Evolutionary conservation across 1,140 invertebrate genomes (phyloP).

Genomic region (Drosophila saltans): DNA sequence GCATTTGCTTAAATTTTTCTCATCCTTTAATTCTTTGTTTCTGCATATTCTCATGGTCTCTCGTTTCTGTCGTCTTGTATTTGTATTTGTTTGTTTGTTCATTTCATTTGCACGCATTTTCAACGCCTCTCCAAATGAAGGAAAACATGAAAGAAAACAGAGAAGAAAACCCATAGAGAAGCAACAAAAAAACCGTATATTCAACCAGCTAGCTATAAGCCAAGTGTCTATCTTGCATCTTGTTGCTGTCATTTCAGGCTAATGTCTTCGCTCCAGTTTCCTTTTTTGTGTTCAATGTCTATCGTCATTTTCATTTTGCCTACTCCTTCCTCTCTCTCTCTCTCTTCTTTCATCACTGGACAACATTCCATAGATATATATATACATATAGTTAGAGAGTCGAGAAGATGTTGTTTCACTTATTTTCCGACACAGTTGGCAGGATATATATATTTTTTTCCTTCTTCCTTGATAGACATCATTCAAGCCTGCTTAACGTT

Average conservation of each 20-base stretch:
- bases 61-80: conserved; percentile 56
- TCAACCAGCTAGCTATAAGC: conserved; percentile 50
- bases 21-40: conserved; percentile 3
- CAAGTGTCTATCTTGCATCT: conserved; percentile 75
- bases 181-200: conserved; percentile 12
- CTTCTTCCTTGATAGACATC: conserved; percentile 53
- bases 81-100: conserved; percentile 49
- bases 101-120: conserved; percentile 57
- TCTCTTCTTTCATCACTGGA: conserved; percentile 20
- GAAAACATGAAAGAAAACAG: not conserved
- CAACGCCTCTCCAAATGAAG: conserved; percentile 36
- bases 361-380: conserved; percentile 30
- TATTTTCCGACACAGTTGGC: conserved; percentile 54
- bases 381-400: conserved; percentile 5
- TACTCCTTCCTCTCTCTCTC: conserved; percentile 6
- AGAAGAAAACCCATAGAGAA: not conserved
- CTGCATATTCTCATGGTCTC: conserved; percentile 36
- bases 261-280: conserved; percentile 80
- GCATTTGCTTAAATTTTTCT: conserved; percentile 1
- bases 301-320: conserved; percentile 55
- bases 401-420: conserved; percentile 21
- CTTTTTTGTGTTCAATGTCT: conserved; percentile 79
- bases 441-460: conserved; percentile 19
- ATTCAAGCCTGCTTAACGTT: conserved; percentile 69
- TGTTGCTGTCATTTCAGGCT: conserved; percentile 77